Evolutionary conservation across 2,888 invertebrate species (phyloP).

Genomic region (Zonitis immaculata): DNA sequence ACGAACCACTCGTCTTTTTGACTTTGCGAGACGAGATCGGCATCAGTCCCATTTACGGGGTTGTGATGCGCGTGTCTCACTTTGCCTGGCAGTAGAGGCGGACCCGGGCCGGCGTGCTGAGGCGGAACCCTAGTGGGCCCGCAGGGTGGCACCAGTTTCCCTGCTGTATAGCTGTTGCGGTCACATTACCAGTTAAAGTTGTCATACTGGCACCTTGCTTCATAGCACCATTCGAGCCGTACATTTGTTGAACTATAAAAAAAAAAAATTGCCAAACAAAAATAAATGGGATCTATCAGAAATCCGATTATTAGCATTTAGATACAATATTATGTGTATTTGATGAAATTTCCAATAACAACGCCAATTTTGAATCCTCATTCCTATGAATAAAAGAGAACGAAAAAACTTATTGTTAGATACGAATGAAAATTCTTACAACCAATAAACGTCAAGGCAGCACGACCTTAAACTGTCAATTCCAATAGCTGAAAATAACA

Average conservation of each 20-base stretch:
- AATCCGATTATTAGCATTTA: slow-evolving; percentile 13
- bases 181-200: slow-evolving; percentile 47
- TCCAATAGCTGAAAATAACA: background rate
- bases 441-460: slow-evolving; percentile 2
- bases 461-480: slow-evolving; percentile 6
- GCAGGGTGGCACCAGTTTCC: slow-evolving; percentile 96
- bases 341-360: slow-evolving; percentile 12
- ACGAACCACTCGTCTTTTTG: slow-evolving; percentile 93
- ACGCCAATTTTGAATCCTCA: background rate
- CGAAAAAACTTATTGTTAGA: slow-evolving; percentile 4
- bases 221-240: slow-evolving; percentile 66
- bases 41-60: slow-evolving; percentile 44
- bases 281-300: no score
- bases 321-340: slow-evolving; percentile 9
- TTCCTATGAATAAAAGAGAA: slow-evolving; percentile 13
- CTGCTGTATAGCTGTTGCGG: slow-evolving; percentile 59
- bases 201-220: slow-evolving; percentile 59
- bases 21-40: slow-evolving; percentile 56
- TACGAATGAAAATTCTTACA: slow-evolving; percentile 1
- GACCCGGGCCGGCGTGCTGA: slow-evolving; percentile 61
- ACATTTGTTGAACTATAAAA: slow-evolving; percentile 70
- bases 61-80: slow-evolving; percentile 51
- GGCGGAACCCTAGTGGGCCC: slow-evolving; percentile 61
- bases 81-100: slow-evolving; percentile 71
- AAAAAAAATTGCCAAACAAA: no score